These are phyloP conservation scores for Rhegmatorhina hoffmannsi DNA, from an alignment of 2,113 vertebrate genomes.

Conservation along the genomic window DNA sequence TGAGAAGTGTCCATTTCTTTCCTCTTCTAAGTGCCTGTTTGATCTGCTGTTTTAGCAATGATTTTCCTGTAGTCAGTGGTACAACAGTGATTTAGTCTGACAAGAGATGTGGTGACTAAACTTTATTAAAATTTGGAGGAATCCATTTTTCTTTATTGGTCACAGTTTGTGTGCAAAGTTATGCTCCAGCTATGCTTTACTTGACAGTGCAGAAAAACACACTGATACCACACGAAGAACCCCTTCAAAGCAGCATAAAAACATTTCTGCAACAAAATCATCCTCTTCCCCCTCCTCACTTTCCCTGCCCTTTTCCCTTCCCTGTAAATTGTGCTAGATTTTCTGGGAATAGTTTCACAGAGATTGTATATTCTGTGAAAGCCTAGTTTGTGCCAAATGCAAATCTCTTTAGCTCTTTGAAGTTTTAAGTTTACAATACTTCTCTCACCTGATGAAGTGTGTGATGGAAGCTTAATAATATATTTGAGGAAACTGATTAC, in stretches of 20 bases:
- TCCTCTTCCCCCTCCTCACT: fast-evolving
- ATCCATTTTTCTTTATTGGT: background rate
- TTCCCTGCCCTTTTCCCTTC: background rate
- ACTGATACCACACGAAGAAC: background rate
- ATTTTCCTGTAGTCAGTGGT: background rate
- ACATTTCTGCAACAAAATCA: background rate
- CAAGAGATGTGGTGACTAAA: background rate
- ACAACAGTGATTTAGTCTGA: background rate
- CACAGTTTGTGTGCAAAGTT: background rate
- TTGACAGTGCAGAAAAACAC: background rate
- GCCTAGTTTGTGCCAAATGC: background rate
- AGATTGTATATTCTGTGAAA: background rate
- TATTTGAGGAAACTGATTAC: background rate
- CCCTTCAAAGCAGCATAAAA: background rate
- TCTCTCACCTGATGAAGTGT: background rate
- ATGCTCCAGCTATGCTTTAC: background rate
- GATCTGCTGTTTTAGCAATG: background rate
- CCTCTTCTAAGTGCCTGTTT: background rate
- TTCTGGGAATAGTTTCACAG: background rate
- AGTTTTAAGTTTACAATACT: background rate
- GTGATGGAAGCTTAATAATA: background rate
- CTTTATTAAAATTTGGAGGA: background rate
- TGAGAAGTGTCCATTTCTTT: background rate
- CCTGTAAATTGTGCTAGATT: background rate
- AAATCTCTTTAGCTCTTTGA: background rate